A percentile compares a stretch with the other conserved stretches of the same genome.
These are phyloP conservation scores for Leguminivora glycinivorella DNA, from an alignment of 1,140 invertebrate genomes.

Conservation along the genomic window DNA sequence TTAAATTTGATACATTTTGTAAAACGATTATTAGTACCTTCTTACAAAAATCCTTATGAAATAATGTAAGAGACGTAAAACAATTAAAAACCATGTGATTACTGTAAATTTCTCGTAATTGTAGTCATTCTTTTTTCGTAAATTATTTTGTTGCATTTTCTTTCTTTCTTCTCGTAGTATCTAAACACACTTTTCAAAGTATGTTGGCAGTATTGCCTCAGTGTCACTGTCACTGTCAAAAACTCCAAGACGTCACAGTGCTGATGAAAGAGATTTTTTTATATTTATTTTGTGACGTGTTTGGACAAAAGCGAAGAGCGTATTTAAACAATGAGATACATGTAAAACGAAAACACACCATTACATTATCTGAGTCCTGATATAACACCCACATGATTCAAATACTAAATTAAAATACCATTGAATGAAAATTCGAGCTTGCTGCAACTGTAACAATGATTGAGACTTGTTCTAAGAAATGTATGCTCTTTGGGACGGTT, in stretches of 20 bases:
- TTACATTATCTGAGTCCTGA: background rate
- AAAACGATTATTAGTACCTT: no score
- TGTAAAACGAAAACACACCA: background rate
- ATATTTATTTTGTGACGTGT: background rate
- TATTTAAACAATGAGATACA: no score
- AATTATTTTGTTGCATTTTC: no score
- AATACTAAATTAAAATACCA: background rate
- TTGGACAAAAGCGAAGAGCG: background rate
- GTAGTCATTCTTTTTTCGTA: background rate
- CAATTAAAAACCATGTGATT: no score
- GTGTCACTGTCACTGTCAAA: background rate
- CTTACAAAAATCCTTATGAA: no score
- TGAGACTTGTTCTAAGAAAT: constrained; percentile 70
- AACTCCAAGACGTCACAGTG: background rate
- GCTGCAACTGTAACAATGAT: constrained; percentile 47
- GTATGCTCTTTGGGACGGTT: constrained; percentile 68
- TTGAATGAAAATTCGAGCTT: background rate
- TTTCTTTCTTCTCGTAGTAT: no score
- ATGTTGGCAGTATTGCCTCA: background rate
- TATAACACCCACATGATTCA: background rate
- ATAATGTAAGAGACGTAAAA: no score
- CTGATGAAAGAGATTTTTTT: background rate
- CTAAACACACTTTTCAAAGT: background rate
- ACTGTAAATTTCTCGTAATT: background rate
- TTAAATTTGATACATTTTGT: no score